Evolutionary conservation across 2,113 vertebrate genomes (phyloP), one percentile per base, ranked within the genome.

Genomic region (Scophthalmus maximus): DNA sequence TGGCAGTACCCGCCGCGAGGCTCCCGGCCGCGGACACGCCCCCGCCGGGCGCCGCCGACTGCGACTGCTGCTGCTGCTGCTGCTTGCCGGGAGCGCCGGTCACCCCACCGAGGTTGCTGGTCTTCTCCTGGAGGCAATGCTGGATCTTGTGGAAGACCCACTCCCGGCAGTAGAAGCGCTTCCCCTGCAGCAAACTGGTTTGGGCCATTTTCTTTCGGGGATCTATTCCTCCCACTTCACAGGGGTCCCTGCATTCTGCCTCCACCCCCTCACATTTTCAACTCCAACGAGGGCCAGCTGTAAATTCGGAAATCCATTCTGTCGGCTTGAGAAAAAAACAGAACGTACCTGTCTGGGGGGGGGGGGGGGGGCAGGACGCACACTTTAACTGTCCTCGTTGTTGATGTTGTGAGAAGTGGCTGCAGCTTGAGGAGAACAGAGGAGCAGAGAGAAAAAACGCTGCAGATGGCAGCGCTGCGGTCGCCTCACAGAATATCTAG

Each of bases 111-210:
- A 94, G 91, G 84, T 87, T 89, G 94, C 87, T 96, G 25, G 93
- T 94, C 89, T 99, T 99, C 93, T 99, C 98, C 93, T 98, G 96
- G 67, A 99, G 96, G 93, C 98, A 99, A 65, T 98, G 97, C 93
- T 98, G 98, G 89, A 98, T 96, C 93, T 98, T 98, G 82, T 99
- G 97, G 93, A 99, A 99, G 87, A 98, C 96, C 98, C 98, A 99
- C 90, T 99, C 98, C 86, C 98, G 93, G 93, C 98, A 99, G 92
- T 98, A 98, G 90, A 99, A 99, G 76, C 94, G 96, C 72, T 99
- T 99, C 74, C 98, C 98, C 92, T 97, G 96, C 89, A 99, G 94
- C 88, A 98, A 94, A 93, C 97, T 98, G 69, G 95, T 97, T 86
- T 98, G 96, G 86, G 97, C 96, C 97, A 98, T 98, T 89, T n/a